Evolutionary conservation across 2,888 invertebrate genomes (phyloP), one percentile per base, ranked within the genome.

Genomic region (Sarcophaga rosellei): DNA sequence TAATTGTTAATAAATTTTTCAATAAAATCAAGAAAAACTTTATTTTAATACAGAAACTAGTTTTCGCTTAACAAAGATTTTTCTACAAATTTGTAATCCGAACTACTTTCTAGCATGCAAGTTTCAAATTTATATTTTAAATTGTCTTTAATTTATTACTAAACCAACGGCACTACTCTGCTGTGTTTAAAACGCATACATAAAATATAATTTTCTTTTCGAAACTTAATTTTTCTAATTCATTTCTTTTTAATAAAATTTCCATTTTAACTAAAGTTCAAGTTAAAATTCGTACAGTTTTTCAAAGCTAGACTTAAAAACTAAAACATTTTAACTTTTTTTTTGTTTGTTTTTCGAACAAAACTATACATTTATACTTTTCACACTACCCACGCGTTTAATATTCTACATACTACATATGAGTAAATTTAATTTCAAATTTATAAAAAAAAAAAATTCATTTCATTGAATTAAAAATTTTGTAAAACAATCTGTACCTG

Each of bases 401-500:
- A 61, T 20, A 61, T 35, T 25, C 45, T 61, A 21, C 45, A 44
- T 23, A 8, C 47, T n/a, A 66, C 2, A 20, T 66, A 44, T 35
- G 15, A 59, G 25, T 35, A 44, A 59, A n/a, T 20, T 89, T 89
- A 5, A 69, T 68, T 21, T 23, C 23, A 23, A 23, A 23, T 23
- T 23, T 23, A 23, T 2, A 23, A 23, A 23, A 23, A 23, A 23
- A 23, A 23, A 3, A 23, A 23, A n/a, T 23, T 25, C 3, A 25
- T 20, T 15, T 57, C 35, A 35, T 35, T 35, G 35, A 8, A 35
- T 76, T 72, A 77, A 53, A 82, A 82, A 62, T 82, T 82, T 82
- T 82, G 82, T 66, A 82, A 82, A 82, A 82, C 72, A 77, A 82
- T 82, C 47, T 82, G 82, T 89, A 93, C 93, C 92, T 93, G 90